These are phyloP conservation scores for Otocyon megalotis DNA, from an alignment of 2,113 vertebrate genomes.

Conservation along the genomic window DNA sequence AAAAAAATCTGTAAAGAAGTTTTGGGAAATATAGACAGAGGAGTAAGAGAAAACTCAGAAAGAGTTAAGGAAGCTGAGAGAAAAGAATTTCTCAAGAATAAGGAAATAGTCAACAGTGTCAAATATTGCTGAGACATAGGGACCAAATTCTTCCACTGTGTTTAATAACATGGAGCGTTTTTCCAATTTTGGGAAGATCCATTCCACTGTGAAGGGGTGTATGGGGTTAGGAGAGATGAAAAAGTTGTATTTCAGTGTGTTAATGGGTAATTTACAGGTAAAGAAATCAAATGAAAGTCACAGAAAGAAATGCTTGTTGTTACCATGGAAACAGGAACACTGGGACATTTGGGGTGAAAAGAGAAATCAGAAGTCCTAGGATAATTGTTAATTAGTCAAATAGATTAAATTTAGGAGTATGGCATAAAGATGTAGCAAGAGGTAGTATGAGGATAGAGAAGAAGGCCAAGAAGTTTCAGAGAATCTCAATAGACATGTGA, in stretches of 20 bases:
- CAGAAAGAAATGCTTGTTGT: constrained; percentile 28
- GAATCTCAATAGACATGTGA: constrained; percentile 42
- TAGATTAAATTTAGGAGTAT: constrained; percentile 2
- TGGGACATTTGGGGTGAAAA: constrained; percentile 33
- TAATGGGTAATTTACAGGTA: constrained; percentile 34
- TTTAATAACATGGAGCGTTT: constrained; percentile 16
- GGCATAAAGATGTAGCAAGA: constrained; percentile 22
- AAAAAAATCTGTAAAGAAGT: background rate
- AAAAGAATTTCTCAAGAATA: background rate
- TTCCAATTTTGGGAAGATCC: constrained; percentile 4
- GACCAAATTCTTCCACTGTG: background rate
- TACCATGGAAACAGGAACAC: constrained; percentile 40
- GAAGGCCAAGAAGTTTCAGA: constrained; percentile 34
- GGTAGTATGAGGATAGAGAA: background rate
- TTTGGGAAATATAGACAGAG: background rate
- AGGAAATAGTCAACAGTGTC: background rate
- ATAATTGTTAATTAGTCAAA: constrained; percentile 60
- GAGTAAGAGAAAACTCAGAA: constrained; percentile 17
- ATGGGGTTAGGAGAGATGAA: background rate
- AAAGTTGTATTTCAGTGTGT: constrained; percentile 50
- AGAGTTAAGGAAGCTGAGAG: background rate
- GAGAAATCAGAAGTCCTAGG: constrained; percentile 31
- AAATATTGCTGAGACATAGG: background rate
- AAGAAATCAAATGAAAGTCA: constrained; percentile 59
- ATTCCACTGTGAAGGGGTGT: background rate